phyloP scores from a whole-genome alignment of 2,113 vertebrate genomes.

The Hypanus sabinus region DNA sequence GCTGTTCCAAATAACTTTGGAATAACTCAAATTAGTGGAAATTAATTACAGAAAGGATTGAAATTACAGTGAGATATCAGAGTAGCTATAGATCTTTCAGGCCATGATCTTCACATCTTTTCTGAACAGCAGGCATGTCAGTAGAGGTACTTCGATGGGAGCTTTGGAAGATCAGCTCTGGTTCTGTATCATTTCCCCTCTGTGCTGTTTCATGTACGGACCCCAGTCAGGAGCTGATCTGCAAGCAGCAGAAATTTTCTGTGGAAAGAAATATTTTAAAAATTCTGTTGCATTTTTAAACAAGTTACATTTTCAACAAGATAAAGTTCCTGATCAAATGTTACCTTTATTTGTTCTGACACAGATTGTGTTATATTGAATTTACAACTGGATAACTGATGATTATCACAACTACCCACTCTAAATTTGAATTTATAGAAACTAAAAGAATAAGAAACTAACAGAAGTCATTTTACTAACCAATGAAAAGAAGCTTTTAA shows the following conservation, averaged over 20 bases:
- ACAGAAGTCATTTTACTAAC: no score
- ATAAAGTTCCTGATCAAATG: no score
- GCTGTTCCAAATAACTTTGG: not conserved
- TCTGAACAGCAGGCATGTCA: not conserved
- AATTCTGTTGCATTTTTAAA: no score
- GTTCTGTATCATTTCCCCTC: slow-evolving; percentile 68
- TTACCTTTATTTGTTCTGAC: no score
- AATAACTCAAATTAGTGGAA: no score
- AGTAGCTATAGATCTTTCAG: not conserved
- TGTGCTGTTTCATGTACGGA: slow-evolving; percentile 71
- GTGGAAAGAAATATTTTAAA: slow-evolving; percentile 39
- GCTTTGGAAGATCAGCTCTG: slow-evolving; percentile 35
- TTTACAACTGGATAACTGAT: no score
- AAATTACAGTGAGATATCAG: not conserved
- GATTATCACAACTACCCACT: no score
- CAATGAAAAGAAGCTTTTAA: no score
- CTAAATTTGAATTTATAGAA: no score
- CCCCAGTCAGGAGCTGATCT: slow-evolving; percentile 74
- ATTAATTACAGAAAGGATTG: not conserved
- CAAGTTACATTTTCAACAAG: no score
- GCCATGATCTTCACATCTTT: not conserved
- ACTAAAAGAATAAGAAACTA: no score
- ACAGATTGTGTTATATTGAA: no score
- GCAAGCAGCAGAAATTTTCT: slow-evolving; percentile 70
- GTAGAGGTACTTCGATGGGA: not conserved